Base-by-base conservation (phyloP, 2,888 invertebrate species). In the Ophion costatus region DNA sequence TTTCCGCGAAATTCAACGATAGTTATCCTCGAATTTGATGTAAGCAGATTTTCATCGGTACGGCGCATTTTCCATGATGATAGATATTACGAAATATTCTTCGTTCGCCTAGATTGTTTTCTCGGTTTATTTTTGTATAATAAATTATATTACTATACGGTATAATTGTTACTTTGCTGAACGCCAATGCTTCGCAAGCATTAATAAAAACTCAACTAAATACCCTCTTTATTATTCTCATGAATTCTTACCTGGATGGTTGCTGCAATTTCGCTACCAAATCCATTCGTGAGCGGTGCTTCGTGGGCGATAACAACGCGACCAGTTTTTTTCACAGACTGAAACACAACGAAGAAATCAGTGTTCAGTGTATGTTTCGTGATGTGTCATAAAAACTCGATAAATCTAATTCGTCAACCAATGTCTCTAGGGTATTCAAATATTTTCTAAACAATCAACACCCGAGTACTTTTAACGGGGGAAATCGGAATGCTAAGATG, bases 301-400 rank as follows among this genome's bases (percentile, higher is more conserved):
- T 99, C 99, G 94, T 99, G 99, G 0, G 99, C 96, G 42, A 99
- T 95, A 64, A 99, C 93, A 38, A 97, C 96, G 10, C 98, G 96
- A 0, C 99, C 99, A 0, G 99, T 99, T 94, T 99, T 99, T 93
- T 96, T 96, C 51, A 97, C 99, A 0, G 99, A 99, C 99, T 99
- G 94, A 17, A 96, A 96, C 80, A 88, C 83, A 86, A 87, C 29
- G 6, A 70, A 20, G 56, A 29, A 42, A 69, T 78, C 17, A 38
- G 22, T 78, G 20, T 57, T 59, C 51, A 14, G 33, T 56, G 22
- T 6, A 14, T 14, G 17, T 42, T 38, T 59, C 14, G 14, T 38
- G 5, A 29, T 10, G n/a, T 51, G 0, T 69, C 1, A 11, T 57
- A 11, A 1, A 3, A 20, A 29, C 29, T 29, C 29, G 29, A 24